These are phyloP conservation scores for Drosophila pachea DNA, from an alignment of 1,140 invertebrate genomes.

Conservation along the genomic window DNA sequence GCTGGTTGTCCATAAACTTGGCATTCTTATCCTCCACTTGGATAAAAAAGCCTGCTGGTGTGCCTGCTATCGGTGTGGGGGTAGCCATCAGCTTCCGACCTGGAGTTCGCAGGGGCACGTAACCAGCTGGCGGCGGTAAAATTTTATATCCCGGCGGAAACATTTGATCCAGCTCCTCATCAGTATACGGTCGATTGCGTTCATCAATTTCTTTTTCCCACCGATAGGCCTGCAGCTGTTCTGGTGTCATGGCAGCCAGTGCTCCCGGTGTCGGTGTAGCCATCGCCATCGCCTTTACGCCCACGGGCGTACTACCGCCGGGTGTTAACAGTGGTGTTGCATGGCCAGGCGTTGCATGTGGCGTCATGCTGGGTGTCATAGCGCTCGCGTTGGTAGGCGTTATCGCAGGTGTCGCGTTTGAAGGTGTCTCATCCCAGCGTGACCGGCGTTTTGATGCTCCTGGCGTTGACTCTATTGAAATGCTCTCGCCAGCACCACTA, in stretches of 20 bases:
- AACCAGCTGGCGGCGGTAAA: conserved; percentile 95
- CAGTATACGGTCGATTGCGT: conserved; percentile 95
- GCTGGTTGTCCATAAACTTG: conserved; percentile 97
- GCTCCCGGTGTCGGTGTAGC: conserved; percentile 98
- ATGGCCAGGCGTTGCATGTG: conserved; percentile 82
- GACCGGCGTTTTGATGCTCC: conserved; percentile 94
- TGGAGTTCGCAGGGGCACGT: conserved; percentile 98
- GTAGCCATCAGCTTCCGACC: conserved; percentile 98
- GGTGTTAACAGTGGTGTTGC: conserved; percentile 83
- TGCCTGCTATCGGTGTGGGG: conserved; percentile 96
- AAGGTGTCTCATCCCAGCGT: conserved; percentile 98
- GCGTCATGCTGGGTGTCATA: conserved; percentile 86
- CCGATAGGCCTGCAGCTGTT: conserved; percentile 98
- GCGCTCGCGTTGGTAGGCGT: conserved; percentile 82
- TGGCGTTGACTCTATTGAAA: conserved; percentile 95
- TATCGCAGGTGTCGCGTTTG: conserved; percentile 83
- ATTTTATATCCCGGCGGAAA: conserved; percentile 99
- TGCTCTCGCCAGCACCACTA: conserved; percentile 85
- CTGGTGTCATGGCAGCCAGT: conserved; percentile 98
- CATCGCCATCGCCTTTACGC: conserved; percentile 97
- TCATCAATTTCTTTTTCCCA: conserved; percentile 99
- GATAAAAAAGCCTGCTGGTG: conserved; percentile 97
- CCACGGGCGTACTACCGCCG: conserved; percentile 91
- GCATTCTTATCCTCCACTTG: conserved; percentile 90
- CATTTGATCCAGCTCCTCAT: conserved; percentile 98